Percentiles rank a stretch among this genome's conserved stretches.
Conservation (phyloP, 2,888 invertebrate genomes). For the Neoascia interrupta region DNA sequence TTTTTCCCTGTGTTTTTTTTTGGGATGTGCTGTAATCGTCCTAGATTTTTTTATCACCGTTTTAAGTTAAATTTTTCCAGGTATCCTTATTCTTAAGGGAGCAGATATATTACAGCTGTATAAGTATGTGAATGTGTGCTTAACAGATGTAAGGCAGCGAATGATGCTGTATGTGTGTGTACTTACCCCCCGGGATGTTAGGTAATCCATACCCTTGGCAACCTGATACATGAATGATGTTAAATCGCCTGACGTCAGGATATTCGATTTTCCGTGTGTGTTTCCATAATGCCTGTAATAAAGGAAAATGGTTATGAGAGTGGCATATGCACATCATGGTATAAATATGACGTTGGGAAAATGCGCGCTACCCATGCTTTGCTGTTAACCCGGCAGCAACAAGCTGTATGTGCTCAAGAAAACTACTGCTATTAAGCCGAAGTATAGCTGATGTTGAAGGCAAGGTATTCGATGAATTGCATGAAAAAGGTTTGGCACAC, state of each 20-base stretch:
- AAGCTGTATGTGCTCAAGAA: conserved; percentile 13
- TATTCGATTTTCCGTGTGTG: conserved; percentile 84
- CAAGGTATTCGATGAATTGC: conserved; percentile 7
- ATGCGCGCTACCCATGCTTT: conserved; percentile 1
- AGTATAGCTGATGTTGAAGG: conserved; percentile 5
- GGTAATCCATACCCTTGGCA: conserved; percentile 92
- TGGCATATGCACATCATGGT: conserved; percentile 47
- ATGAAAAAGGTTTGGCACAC: too few species aligned
- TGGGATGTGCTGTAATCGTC: too few species aligned
- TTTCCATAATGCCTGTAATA: conserved; percentile 79
- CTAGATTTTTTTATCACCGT: too few species aligned
- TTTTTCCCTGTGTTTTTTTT: too few species aligned
- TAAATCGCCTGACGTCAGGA: conserved; percentile 91
- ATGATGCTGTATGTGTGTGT: too few species aligned
- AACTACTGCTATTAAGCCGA: conserved; percentile 13
- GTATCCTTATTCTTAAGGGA: too few species aligned
- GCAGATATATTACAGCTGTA: too few species aligned
- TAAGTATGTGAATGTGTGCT: too few species aligned
- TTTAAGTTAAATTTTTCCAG: too few species aligned
- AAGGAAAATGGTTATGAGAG: conserved; percentile 67
- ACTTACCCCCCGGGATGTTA: conserved; percentile 90
- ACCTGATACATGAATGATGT: conserved; percentile 96
- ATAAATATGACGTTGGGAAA: not conserved
- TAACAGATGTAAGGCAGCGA: too few species aligned
- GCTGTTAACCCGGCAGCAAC: not conserved